Evolutionary conservation across 2,113 vertebrate genomes (phyloP), one percentile per base, ranked within the genome.

Genomic region (Ancistrus triradiatus): DNA sequence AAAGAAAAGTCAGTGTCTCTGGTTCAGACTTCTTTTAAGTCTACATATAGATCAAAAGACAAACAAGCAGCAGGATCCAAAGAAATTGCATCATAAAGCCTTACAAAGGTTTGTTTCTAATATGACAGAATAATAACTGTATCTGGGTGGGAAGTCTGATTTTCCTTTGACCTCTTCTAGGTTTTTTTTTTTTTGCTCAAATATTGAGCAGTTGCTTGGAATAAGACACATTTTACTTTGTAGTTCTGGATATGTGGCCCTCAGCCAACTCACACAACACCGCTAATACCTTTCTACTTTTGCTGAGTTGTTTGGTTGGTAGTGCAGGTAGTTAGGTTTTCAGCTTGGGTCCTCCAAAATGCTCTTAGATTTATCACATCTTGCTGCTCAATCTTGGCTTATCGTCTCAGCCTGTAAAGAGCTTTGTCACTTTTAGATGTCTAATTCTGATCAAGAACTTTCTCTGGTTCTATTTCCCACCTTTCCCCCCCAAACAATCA

Each of bases 361-460:
- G 64, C 79, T 53, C 64, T 72, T 59, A 74, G 70, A 59, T 84
- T 84, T 78, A 77, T 83, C 79, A 61, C 80, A 84, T 82, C 61
- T 84, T 82, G 74, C 74, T 70, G 75, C 78, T 78, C 82, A 83
- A 83, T 78, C 83, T 76, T 78, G 76, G 80, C 83, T 87, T 85
- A 88, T 86, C 84, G 82, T 68, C 67, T 68, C 73, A 70, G 77
- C 81, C 70, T 71, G 75, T 73, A 80, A 82, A 77, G 80, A 83
- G 84, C 85, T 86, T 86, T 88, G 86, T 86, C 84, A 86, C 82
- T 87, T 86, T 78, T 79, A 87, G 85, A 86, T 86, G 86, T 80
- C 80, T 85, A 77, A 72, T 84, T 80, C 82, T 82, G 85, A 89
- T 87, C 83, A 82, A 86, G 80, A 84, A 84, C 79, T 67, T 75